Evolutionary conservation across 2,888 invertebrate genomes (phyloP).

Genomic region (Andrena hattorfiana): DNA sequence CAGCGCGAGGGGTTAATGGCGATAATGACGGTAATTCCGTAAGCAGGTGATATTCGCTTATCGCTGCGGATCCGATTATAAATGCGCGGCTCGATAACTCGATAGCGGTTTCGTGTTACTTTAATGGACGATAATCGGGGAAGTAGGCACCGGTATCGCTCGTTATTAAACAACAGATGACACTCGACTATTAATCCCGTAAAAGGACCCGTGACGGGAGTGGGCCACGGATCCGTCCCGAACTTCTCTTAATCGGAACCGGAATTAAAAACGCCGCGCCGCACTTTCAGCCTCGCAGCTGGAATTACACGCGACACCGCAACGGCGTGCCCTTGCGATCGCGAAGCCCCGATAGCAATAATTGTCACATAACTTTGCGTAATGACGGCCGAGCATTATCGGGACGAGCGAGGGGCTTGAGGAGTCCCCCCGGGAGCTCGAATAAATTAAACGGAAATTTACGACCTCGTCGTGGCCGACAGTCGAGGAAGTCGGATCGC

Average conservation of each 20-base stretch:
- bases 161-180: constrained; percentile 59
- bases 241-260: background rate
- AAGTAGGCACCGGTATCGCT: constrained; percentile 41
- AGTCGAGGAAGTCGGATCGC: constrained; percentile 32
- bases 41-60: constrained; percentile 56
- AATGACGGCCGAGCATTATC: constrained; percentile 33
- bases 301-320: constrained; percentile 6
- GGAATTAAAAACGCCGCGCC: background rate
- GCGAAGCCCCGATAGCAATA: constrained; percentile 43
- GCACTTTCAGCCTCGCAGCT: background rate
- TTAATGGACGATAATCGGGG: constrained; percentile 60
- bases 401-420: constrained; percentile 11
- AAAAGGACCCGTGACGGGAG: constrained; percentile 7
- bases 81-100: constrained; percentile 58
- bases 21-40: constrained; percentile 60
- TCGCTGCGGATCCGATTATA: constrained; percentile 56
- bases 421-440: constrained; percentile 2
- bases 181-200: constrained; percentile 48
- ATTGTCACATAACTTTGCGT: constrained; percentile 55
- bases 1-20: constrained; percentile 44
- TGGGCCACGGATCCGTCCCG: background rate
- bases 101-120: constrained; percentile 61
- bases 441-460: constrained; percentile 55
- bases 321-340: constrained; percentile 19
- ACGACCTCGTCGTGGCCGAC: constrained; percentile 7